Base-by-base conservation (phyloP, 2,113 vertebrate species). In the Thymallus thymallus region DNA sequence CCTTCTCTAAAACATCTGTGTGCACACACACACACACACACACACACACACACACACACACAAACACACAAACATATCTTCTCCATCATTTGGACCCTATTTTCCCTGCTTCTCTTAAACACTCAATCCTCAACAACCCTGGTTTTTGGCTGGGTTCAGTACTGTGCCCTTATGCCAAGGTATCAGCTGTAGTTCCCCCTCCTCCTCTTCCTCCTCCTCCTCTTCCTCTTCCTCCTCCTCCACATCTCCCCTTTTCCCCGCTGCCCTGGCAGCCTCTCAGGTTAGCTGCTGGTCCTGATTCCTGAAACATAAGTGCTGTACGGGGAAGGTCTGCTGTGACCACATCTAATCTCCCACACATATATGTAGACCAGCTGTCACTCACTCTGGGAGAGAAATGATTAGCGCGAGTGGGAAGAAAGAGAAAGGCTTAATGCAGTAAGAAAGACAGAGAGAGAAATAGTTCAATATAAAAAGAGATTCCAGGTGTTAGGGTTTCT, bases 261-360 rank as follows among this genome's bases (percentile, higher is more conserved):
- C 29, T 30, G 6, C 24, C 14, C 63, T 30, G 12, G 13, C 12
- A 64, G 12, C 18, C 20, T 20, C 64, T 66, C 30, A 66, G 64
- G 64, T 35, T 32, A 20, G 64, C 64, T 32, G 30, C 48, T 51
- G 16, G 24, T 30, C 4, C 23, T 66, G 30, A 66, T 6, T 66
- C 29, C 20, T 32, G 29, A 16, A 66, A 9, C 64, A 41, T 30
- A 66, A 18, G 30, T 66, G 64, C 26, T 66, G 9, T 35, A 66
- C 18, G 64, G 35, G 64, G 64, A 13, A 13, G 20, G 64, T 30
- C 62, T 26, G 61, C 22, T 26, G 22, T 63, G 24, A 65, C 63
- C 68, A 70, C 48, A 6, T 63, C 61, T 24, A 51, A 45, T 46
- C 65, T 5, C 68, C 30, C 46, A 18, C 46, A 70, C 46, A 48